Evolutionary conservation across 2,888 invertebrate genomes (phyloP).

Genomic region (Bibio marci): DNA sequence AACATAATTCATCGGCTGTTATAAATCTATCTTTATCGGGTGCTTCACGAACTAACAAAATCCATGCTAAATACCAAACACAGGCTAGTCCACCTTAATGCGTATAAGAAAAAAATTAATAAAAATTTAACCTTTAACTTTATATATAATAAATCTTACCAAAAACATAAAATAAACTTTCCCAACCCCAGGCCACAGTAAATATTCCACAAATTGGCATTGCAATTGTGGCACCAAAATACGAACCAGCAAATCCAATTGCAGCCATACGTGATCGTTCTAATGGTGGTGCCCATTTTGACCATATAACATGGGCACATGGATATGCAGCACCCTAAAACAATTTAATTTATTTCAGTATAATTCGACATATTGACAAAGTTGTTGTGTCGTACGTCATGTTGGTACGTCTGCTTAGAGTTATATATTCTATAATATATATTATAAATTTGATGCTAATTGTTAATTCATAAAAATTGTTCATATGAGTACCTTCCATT

Average conservation of each 20-base stretch:
- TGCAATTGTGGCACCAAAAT: conserved; percentile 63
- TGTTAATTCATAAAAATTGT: too few relatives aligned
- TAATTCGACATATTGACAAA: too few relatives aligned
- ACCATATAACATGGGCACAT: conserved; percentile 65
- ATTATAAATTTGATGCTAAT: too few relatives aligned
- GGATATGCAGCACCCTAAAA: conserved; percentile 26
- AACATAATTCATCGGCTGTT: conserved; percentile 51
- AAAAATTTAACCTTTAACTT: too few relatives aligned
- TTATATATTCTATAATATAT: too few relatives aligned
- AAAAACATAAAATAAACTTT: conserved; percentile 67
- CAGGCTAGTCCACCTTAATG: conserved; percentile 32
- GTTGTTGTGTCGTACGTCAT: too few relatives aligned
- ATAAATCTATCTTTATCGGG: conserved; percentile 61
- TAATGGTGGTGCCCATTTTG: conserved; percentile 63
- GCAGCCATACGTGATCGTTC: conserved; percentile 66
- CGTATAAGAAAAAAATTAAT: not conserved
- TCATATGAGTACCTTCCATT: too few relatives aligned
- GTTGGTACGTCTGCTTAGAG: too few relatives aligned
- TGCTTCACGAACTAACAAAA: conserved; percentile 31
- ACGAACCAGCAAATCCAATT: conserved; percentile 71
- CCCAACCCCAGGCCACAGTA: conserved; percentile 57
- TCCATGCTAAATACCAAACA: conserved; percentile 50
- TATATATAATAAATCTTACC: too few relatives aligned
- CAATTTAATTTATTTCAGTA: not conserved
- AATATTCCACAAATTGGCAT: conserved; percentile 63